phyloP scores from a whole-genome alignment of 2,888 invertebrate genomes.

The Tiliacea citrago region DNA sequence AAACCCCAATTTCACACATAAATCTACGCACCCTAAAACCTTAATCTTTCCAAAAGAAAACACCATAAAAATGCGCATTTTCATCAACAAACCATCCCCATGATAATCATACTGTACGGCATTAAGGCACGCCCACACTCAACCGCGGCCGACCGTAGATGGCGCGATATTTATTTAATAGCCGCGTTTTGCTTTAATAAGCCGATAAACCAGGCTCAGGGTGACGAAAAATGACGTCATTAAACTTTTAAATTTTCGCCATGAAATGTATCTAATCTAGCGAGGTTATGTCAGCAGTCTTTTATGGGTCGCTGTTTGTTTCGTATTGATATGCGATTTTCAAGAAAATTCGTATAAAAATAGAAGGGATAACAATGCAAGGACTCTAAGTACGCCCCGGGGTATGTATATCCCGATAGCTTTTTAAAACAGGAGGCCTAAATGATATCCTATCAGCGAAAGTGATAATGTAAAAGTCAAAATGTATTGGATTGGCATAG shows the following conservation, averaged over 20 bases:
- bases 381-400: neutral
- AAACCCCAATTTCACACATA: neutral
- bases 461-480: neutral
- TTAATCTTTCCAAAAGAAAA: constrained; percentile 25
- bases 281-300: constrained; percentile 60
- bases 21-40: constrained; percentile 3
- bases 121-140: constrained; percentile 50
- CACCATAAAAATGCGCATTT: constrained; percentile 49
- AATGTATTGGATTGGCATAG: neutral
- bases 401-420: neutral
- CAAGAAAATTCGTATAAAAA: neutral
- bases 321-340: constrained; percentile 54
- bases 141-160: constrained; percentile 59
- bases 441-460: too few relatives aligned
- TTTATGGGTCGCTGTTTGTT: constrained; percentile 61
- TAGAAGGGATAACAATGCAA: neutral
- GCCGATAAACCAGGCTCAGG: constrained; percentile 79
- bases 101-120: constrained; percentile 36
- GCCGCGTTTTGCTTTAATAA: constrained; percentile 78
- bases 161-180: constrained; percentile 80
- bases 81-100: constrained; percentile 34
- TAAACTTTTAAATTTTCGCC: constrained; percentile 78
- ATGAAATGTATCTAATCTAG: constrained; percentile 71
- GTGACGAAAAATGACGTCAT: constrained; percentile 84
- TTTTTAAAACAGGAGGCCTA: neutral